A percentile compares a stretch with the other conserved stretches of the same genome.
Evolutionary conservation across 2,888 invertebrate genomes (phyloP).

Genomic region (Aleiodes alternator): DNA sequence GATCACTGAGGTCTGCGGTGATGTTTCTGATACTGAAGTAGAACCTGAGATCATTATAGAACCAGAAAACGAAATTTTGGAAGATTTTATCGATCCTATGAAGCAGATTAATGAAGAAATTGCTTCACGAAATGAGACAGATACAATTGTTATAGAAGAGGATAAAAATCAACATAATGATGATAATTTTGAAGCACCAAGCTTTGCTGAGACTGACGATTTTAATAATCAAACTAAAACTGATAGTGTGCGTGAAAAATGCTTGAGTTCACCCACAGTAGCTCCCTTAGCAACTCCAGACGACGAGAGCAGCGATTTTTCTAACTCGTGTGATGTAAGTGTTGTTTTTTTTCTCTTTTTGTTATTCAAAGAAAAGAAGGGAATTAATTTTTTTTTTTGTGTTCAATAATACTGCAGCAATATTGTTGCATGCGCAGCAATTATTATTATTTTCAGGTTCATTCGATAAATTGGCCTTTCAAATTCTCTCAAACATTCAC

Average conservation of each 20-base stretch:
- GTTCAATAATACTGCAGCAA: not conserved
- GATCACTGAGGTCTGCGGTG: not conserved
- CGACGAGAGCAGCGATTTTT: slow-evolving; percentile 68
- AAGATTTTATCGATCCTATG: not conserved
- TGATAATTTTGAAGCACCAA: not conserved
- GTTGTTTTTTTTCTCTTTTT: slow-evolving; percentile 48
- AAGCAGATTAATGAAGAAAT: slow-evolving; percentile 4
- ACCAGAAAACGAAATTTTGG: not conserved
- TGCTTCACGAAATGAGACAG: slow-evolving; percentile 4
- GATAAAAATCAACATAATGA: slow-evolving; percentile 27
- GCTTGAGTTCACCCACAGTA: slow-evolving; percentile 50
- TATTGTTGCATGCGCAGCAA: slow-evolving; percentile 14
- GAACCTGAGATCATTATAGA: not conserved
- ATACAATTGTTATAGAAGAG: slow-evolving; percentile 10
- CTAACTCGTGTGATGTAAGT: slow-evolving; percentile 72
- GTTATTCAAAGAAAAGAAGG: not conserved
- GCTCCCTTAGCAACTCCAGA: slow-evolving; percentile 69
- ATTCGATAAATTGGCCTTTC: not conserved
- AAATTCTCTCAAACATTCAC: not conserved
- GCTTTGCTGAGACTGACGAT: slow-evolving; percentile 38
- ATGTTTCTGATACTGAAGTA: not conserved
- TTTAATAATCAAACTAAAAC: slow-evolving; percentile 53
- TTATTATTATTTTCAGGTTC: slow-evolving; percentile 3
- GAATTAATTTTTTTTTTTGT: not conserved
- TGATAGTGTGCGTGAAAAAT: slow-evolving; percentile 48